Base-by-base conservation (phyloP, 2,888 invertebrate genomes). In the Spodoptera exigua region DNA sequence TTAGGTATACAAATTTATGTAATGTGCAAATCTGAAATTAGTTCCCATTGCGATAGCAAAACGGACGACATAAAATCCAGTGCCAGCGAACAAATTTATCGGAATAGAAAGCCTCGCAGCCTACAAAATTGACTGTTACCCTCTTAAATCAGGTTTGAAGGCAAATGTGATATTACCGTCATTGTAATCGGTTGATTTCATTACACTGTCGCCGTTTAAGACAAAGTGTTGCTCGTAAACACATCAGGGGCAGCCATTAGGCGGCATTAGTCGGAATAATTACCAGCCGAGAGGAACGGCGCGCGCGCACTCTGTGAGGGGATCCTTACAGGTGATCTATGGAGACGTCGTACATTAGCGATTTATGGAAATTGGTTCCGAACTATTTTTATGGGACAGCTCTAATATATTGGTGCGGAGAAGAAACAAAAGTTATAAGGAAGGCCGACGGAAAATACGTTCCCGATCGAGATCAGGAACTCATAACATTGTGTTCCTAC, bases 221-320 rank as follows among this genome's bases (percentile, higher is more conserved):
- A 79, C 62, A 64, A 75, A 82, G 70, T 76, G 70, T 52, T 56
- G 49, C 47, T 80, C 77, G 78, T 89, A 88, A 88, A 88, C 82
- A 85, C 78, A 78, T 86, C 87, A 80, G 70, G 70, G 63, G 54
- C 64, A 63, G 67, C 82, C 82, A 83, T 85, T 84, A 83, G 76
- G 59, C 72, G 62, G 74, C 78, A 80, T 88, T 83, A 84, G 79
- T 82, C 76, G 78, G 70, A 75, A 81, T 88, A 88, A 89, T 87
- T 86, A 81, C 76, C 58, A 56, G 64, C 21, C 40, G 17, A 52
- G 48, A 48, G 35, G 47, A 67, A 40, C 51, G 54, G 52, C 58
- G 58, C 61, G 53, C 60, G 36, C 61, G 63, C 65, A 63, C 27
- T 35, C 54, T 46, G 49, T 52, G 53, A 21, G 53, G 35, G 46